Percentiles rank a stretch among this genome's conserved stretches.
Conservation (phyloP, 2,797 vertebrate genomes). For the Spondyliosoma cantharus region DNA sequence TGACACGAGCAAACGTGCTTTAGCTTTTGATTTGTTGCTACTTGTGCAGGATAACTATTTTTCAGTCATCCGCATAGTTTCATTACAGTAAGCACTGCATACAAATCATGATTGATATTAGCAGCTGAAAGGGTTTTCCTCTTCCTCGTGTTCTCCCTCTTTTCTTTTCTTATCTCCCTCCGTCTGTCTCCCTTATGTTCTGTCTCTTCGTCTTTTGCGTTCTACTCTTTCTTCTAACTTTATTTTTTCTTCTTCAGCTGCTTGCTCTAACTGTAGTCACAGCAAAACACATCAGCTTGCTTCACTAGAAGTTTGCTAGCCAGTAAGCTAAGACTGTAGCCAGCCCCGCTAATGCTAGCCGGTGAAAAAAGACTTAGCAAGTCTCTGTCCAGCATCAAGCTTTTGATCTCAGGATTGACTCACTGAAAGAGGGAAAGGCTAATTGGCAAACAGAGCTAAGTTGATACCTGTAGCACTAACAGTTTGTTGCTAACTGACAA, state of each 20-base stretch:
- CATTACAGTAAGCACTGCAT: background rate
- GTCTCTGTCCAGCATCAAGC: background rate
- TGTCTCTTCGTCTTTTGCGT: background rate
- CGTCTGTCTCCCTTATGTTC: background rate
- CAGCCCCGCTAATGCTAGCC: background rate
- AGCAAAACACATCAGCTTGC: background rate
- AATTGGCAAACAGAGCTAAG: too few species aligned
- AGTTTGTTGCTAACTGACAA: background rate
- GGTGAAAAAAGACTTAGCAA: background rate
- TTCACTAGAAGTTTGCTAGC: background rate
- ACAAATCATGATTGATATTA: slow-evolving; percentile 7
- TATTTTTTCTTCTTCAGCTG: background rate
- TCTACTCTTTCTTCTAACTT: background rate
- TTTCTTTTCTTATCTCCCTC: too few species aligned
- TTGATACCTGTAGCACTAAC: too few species aligned
- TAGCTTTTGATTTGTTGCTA: slow-evolving; percentile 15
- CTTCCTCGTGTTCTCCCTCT: background rate
- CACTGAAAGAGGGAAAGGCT: too few species aligned
- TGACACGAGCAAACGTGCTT: slow-evolving; percentile 12
- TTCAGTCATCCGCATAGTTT: background rate
- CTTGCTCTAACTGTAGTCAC: background rate
- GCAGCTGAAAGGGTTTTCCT: background rate
- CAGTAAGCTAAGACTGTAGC: background rate
- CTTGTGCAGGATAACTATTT: background rate
- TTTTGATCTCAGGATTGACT: background rate